Conservation (phyloP, 2,113 vertebrate genomes). For the Hipposideros armiger region DNA sequence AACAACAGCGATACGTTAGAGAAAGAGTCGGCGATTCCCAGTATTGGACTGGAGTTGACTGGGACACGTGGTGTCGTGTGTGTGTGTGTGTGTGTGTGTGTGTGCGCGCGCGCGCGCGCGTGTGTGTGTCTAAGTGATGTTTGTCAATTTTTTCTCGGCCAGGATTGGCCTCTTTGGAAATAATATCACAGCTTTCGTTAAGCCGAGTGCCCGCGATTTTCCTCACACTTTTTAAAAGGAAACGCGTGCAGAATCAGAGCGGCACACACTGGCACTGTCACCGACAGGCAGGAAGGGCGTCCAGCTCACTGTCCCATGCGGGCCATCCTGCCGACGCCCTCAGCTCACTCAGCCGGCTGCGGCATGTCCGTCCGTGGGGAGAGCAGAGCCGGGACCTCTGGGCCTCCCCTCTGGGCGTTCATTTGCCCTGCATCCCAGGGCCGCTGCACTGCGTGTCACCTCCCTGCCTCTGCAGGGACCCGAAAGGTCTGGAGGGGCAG, state of each 20-base stretch:
- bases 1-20: rapidly evolving
- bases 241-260: rapidly evolving
- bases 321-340: neutral
- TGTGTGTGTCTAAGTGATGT: too few relatives aligned
- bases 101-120: too few relatives aligned
- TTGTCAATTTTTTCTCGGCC: rapidly evolving
- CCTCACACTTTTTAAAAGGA: neutral
- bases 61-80: neutral
- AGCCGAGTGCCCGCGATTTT: rapidly evolving
- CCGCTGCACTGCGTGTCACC: conserved; percentile 84
- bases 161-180: neutral
- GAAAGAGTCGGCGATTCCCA: rapidly evolving
- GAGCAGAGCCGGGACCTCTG: conserved; percentile 81
- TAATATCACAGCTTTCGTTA: neutral
- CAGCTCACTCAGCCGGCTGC: neutral
- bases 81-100: too few relatives aligned
- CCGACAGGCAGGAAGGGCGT: neutral
- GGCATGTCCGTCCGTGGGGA: neutral
- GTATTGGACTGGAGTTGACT: rapidly evolving
- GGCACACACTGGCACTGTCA: too few relatives aligned
- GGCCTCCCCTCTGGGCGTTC: conserved; percentile 87
- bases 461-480: conserved; percentile 85
- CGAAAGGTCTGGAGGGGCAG: conserved; percentile 84
- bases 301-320: rapidly evolving
- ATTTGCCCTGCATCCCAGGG: conserved; percentile 90